phyloP scores from a whole-genome alignment of 2,113 vertebrate genomes.

The Thermophis baileyi region DNA sequence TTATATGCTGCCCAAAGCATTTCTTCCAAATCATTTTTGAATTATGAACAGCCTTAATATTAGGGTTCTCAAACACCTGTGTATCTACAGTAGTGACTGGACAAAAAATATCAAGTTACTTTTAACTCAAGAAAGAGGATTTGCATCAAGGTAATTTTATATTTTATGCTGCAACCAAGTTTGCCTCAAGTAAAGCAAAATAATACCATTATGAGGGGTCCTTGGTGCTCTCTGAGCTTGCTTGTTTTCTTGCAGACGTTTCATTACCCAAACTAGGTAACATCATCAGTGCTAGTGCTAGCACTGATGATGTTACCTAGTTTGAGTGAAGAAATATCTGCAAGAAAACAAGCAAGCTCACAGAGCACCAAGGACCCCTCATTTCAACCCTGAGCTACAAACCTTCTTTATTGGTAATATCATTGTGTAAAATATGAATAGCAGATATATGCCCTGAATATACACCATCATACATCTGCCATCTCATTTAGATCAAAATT shows the following conservation, averaged over 20 bases:
- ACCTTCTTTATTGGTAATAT: no score
- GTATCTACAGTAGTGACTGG: neutral
- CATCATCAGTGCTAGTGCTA: no score
- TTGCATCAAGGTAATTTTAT: neutral
- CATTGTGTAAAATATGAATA: neutral
- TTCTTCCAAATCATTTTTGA: neutral
- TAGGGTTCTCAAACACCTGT: neutral
- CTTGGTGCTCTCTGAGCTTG: no score
- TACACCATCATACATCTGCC: neutral
- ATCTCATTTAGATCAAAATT: neutral
- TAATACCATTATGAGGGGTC: no score
- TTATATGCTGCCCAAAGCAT: neutral
- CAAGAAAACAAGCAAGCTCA: no score
- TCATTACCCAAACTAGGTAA: no score
- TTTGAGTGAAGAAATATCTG: no score
- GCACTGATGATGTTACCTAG: no score
- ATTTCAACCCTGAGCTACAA: no score
- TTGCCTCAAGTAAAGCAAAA: neutral
- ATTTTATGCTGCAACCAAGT: neutral
- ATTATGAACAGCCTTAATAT: neutral
- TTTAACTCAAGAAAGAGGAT: neutral
- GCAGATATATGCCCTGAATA: neutral
- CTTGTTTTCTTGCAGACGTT: no score
- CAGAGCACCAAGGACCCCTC: no score
- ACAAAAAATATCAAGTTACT: neutral